Evolutionary conservation across 37 sponge, comb jelly and placozoan genomes (phyloP), one percentile per base, ranked within the genome.

Genomic region (Aplysina aerophoba): DNA sequence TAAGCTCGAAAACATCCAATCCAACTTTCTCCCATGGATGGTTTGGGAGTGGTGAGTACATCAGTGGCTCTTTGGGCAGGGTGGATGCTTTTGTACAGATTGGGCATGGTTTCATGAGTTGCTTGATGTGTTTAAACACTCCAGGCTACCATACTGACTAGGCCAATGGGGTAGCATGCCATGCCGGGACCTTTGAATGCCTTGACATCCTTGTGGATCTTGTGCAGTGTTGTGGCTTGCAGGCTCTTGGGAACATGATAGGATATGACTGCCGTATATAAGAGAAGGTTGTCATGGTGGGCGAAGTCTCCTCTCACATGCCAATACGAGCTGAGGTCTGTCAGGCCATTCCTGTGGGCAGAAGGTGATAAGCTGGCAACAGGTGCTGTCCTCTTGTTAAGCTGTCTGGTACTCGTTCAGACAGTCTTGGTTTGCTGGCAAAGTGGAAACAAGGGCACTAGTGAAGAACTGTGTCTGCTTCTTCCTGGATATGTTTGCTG

Each of bases 401-500:
- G 84, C 39, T 68, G 37, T 67, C 38, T n/a, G 34, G 36, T 83
- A 83, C 38, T 67, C 27, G 54, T 83, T n/a, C 27, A 83, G 84
- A 14, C 68, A 25, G 40, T 83, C 50, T 25, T 67, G 55, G 33
- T 19, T 84, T 39, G 84, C 55, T 54, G 72, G 84, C 15, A 84
- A 73, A 55, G 20, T 31, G 35, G 54, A 31, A 21, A 73, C 57
- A 41, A 84, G 24, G 17, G 40, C 57, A 33, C 30, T 50, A n/a
- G 75, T 36, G 72, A 84, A 84, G 33, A 27, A 31, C 28, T 84
- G 72, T 30, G 27, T 61, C 8, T 82, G 59, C 34, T 33, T 65
- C 31, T 17, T 55, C 31, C 19, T 25, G 17, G 37, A 64, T 31
- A 20, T 30, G 39, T 39, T 20, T 16, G 31, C 50, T 15, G 34